Base-by-base conservation (phyloP, 2,888 invertebrate genomes). In the Pilophorus perplexus region DNA sequence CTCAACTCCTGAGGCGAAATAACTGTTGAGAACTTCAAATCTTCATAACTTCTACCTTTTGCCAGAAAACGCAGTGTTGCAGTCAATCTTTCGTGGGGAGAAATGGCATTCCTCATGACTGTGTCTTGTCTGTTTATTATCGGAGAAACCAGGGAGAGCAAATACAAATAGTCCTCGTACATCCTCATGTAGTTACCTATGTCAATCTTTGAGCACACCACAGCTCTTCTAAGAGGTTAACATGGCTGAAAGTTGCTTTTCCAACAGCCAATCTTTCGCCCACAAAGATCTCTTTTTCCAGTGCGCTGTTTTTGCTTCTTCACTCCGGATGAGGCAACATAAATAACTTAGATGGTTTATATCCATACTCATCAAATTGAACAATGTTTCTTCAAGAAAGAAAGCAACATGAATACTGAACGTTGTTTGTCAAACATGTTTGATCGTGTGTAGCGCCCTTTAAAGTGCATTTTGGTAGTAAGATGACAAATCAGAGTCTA, bases 171-270 rank as follows among this genome's bases (percentile, higher is more conserved):
- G 8, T 20, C 52, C 52, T 52, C 52, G 25, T 52, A 10, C 22
- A 57, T 57, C 40, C 57, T 57, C 57, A 8, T 57, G 8, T 40
- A 57, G 42, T 57, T 57, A n/a, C n/a, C n/a, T n/a, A 40, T 57
- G 57, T 40, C 57, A 46, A 27, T 57, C 57, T 57, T 57, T 37
- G 57, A 37, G 37, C 40, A 57, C 38, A 46, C 27, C 40, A 40
- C 57, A 57, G 54, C 48, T 48, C 27, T 52, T 52, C 54, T 28
- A 27, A n/a, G n/a, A n/a, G n/a, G n/a, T n/a, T n/a, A n/a, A n/a
- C n/a, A n/a, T n/a, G n/a, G n/a, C n/a, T n/a, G 20, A 20, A 52
- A 20, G 33, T 52, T 23, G 8, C 3, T n/a, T 3, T 4, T 5
- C 23, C 18, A 16, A 48, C 3, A 48, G 48, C 18, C 48, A 5